Evolutionary conservation across 2,113 vertebrate species (phyloP), one percentile per base, ranked within the genome.

Genomic region (Talpa occidentalis): DNA sequence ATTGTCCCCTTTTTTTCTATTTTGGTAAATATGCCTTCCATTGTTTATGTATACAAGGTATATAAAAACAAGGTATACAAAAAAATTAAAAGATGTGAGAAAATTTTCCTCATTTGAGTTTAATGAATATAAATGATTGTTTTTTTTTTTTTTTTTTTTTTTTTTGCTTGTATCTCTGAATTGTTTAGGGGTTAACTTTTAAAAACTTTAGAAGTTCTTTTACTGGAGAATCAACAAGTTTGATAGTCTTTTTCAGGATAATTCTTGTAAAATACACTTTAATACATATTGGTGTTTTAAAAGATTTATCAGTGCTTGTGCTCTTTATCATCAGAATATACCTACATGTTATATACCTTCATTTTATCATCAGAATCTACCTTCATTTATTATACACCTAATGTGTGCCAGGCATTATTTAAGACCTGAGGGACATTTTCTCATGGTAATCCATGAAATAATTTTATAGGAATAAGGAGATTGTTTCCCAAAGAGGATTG

Each of bases 91-190:
- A 80, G 10, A 26, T 44, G 16, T 24, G 89, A 62, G 26, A 30
- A 67, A 80, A 66, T 64, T 3, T 10, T 84, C 90, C 30, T 16
- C 66, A 15, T 69, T 37, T 22, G n/a, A 73, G 30, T 37, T 19
- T 56, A 56, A 56, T 56, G 19, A 56, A 56, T 56, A 22, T 56
- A 22, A 56, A 56, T 56, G 21, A 56, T 83, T 88, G 66, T 79
- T 62, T 69, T 64, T 86, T 89, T 93, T 72, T 35, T 97, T 88
- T 72, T 79, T 62, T 88, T 72, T 79, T 62, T 69, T 64, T 86
- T 89, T 93, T 72, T 35, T 97, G 26, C 4, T 28, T 37, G 0
- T 90, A 3, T 73, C 30, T 82, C 28, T 72, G 66, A 52, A 12
- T 78, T 8, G 3, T 52, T 92, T 76, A 64, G 24, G 10, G 3